Conservation (phyloP, 2,888 invertebrate species). For the Limnephilus rhombicus region DNA sequence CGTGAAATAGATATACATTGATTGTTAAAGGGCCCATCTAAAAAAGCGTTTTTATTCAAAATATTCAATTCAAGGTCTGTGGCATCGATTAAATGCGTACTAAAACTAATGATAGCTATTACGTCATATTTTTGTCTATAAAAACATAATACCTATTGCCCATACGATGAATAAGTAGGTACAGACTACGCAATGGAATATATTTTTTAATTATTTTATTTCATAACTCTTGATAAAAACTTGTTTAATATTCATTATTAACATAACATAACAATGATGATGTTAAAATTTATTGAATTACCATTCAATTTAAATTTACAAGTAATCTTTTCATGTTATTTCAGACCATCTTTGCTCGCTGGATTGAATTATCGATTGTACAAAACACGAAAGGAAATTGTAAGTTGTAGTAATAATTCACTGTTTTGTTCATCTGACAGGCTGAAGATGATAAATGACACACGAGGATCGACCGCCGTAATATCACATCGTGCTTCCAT, state of each 20-base stretch:
- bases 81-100: too few species aligned
- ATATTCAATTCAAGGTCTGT: too few species aligned
- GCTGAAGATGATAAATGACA: constrained; percentile 22
- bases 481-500: not conserved
- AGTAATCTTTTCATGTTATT: not conserved
- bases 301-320: not conserved
- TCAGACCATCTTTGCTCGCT: not conserved
- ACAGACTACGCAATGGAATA: too few species aligned
- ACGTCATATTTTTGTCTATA: too few species aligned
- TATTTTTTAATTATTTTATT: too few species aligned
- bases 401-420: constrained; percentile 29
- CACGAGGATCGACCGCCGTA: not conserved
- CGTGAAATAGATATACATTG: too few species aligned
- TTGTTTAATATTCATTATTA: not conserved
- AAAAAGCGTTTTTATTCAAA: too few species aligned
- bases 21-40: too few species aligned
- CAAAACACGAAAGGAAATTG: constrained; percentile 26
- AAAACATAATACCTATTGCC: too few species aligned
- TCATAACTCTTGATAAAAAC: not conserved
- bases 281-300: not conserved
- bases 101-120: too few species aligned
- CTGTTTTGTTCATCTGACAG: constrained; percentile 18
- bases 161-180: too few species aligned
- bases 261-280: not conserved
- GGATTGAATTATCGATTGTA: constrained; percentile 19